phyloP scores from a whole-genome alignment of 2,888 invertebrate species.

The Chloroclystis v-ata region DNA sequence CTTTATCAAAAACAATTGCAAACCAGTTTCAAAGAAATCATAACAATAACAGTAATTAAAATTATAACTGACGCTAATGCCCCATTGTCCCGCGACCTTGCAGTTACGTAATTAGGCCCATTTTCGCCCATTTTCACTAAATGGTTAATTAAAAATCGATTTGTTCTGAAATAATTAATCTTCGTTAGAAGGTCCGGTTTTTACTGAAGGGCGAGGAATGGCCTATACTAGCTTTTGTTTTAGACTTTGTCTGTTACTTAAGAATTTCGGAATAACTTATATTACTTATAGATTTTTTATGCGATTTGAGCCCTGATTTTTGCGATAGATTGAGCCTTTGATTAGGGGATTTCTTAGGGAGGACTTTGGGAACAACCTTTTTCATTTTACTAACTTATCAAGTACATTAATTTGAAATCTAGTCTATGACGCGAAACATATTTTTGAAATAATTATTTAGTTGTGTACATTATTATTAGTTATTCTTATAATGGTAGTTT shows the following conservation, averaged over 20 bases:
- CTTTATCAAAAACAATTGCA: not conserved
- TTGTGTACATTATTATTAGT: too few species aligned
- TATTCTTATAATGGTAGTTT: too few species aligned
- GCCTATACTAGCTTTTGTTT: not conserved
- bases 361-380: too few species aligned
- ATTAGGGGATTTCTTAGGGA: not conserved
- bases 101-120: constrained; percentile 14
- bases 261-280: too few species aligned
- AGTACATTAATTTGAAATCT: too few species aligned
- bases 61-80: constrained; percentile 4
- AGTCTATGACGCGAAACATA: too few species aligned
- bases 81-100: constrained; percentile 16
- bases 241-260: too few species aligned
- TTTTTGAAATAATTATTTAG: too few species aligned
- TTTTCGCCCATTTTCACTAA: constrained; percentile 25
- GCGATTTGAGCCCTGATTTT: too few species aligned
- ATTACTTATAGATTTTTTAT: too few species aligned
- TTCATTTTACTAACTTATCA: too few species aligned
- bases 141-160: constrained; percentile 50
- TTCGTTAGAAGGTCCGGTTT: constrained; percentile 37
- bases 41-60: not conserved
- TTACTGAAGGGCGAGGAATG: constrained; percentile 16
- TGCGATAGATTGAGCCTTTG: too few species aligned
- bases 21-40: not conserved
- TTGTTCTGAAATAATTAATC: constrained; percentile 43